Evolutionary conservation across 2,797 vertebrate genomes (phyloP).

Genomic region (Pogonophryne albipinna): DNA sequence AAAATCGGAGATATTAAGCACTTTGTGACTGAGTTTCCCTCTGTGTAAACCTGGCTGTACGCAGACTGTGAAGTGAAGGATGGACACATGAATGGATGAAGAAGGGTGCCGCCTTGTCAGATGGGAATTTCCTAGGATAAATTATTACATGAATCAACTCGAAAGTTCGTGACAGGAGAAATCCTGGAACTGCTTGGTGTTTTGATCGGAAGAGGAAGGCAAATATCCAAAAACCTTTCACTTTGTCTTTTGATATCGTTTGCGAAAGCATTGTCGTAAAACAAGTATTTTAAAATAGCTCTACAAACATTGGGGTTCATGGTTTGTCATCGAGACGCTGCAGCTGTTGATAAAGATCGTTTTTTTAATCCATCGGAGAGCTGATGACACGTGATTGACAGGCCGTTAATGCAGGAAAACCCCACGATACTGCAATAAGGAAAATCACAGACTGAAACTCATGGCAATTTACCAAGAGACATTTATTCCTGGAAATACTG

Average conservation of each 20-base stretch:
- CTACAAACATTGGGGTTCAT: background rate
- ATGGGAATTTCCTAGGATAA: slow-evolving; percentile 29
- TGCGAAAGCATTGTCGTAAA: slow-evolving; percentile 7
- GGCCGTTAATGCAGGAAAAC: slow-evolving; percentile 46
- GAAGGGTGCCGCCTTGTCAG: background rate
- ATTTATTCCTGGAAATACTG: slow-evolving; percentile 25
- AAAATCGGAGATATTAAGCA: background rate
- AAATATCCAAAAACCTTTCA: slow-evolving; percentile 7
- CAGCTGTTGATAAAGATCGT: background rate
- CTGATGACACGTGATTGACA: slow-evolving; percentile 51
- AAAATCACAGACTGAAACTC: slow-evolving; percentile 35
- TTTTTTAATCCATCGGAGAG: slow-evolving; percentile 12
- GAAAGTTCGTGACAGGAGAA: slow-evolving; percentile 17
- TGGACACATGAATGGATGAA: background rate
- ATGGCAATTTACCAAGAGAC: slow-evolving; percentile 15
- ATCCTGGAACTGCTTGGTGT: background rate
- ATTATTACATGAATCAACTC: slow-evolving; percentile 18
- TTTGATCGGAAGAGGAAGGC: background rate
- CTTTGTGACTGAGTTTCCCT: background rate
- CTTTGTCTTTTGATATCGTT: background rate
- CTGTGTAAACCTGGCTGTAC: background rate
- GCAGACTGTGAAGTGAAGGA: slow-evolving; percentile 7
- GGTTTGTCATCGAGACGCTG: slow-evolving; percentile 14
- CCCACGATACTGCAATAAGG: slow-evolving; percentile 26
- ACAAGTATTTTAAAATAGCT: background rate